Evolutionary conservation across 2,797 vertebrate species (phyloP).

Genomic region (Ceyx erithaca): DNA sequence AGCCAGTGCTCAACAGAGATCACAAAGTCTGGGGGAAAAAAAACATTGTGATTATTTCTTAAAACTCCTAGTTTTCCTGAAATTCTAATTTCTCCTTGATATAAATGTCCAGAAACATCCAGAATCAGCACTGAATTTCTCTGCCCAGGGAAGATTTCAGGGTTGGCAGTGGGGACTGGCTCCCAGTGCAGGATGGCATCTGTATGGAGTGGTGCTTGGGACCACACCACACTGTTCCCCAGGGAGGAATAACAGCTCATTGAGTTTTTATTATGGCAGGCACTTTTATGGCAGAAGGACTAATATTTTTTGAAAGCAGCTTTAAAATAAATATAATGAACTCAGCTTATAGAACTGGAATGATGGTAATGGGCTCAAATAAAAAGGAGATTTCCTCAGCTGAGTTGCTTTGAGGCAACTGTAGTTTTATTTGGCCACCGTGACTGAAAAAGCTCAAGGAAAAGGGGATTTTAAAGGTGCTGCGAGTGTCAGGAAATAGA

Average conservation of each 20-base stretch:
- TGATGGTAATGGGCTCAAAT: background rate
- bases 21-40: background rate
- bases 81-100: background rate
- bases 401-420: background rate
- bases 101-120: background rate
- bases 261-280: background rate
- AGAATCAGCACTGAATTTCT: background rate
- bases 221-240: rapidly evolving
- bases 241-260: background rate
- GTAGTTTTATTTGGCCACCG: background rate
- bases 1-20: background rate
- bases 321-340: constrained; percentile 7
- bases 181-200: background rate
- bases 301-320: background rate
- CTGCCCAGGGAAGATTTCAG: background rate
- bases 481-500: rapidly evolving
- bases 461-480: background rate
- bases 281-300: background rate
- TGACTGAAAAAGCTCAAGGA: background rate
- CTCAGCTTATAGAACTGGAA: background rate
- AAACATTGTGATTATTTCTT: background rate
- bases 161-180: background rate
- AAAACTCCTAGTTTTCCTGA: background rate
- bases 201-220: background rate
- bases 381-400: background rate